Percentiles rank a stretch among this genome's conserved stretches.
Conservation (phyloP, 2,113 vertebrate species). For the Athene cunicularia region DNA sequence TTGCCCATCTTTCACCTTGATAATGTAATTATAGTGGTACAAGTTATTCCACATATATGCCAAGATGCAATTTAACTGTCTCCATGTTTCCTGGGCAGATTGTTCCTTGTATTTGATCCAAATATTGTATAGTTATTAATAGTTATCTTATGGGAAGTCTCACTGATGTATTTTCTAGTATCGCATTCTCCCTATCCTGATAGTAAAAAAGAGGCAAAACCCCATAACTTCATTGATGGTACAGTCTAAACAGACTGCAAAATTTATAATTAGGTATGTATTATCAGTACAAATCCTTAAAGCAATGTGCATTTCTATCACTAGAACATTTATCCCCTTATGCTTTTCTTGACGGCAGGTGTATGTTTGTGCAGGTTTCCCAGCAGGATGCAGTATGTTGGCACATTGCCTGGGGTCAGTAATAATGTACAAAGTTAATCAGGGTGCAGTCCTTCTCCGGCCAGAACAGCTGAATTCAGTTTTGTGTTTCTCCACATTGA, state of each 20-base stretch:
- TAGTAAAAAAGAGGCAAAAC: background rate
- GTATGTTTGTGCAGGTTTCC: background rate
- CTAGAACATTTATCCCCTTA: background rate
- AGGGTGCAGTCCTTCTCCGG: background rate
- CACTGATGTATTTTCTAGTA: conserved; percentile 6
- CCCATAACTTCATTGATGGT: accelerated
- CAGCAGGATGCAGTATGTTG: background rate
- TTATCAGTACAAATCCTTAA: background rate
- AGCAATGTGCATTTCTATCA: background rate
- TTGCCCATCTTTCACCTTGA: conserved; percentile 68
- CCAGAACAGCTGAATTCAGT: background rate
- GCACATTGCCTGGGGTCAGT: background rate
- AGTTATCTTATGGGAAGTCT: background rate
- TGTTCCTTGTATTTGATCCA: conserved; percentile 38
- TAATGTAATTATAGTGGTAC: conserved; percentile 67
- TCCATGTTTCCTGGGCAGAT: conserved; percentile 34
- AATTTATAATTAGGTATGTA: background rate
- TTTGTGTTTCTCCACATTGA: background rate
- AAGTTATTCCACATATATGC: conserved; percentile 53
- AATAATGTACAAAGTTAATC: background rate
- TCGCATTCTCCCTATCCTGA: background rate
- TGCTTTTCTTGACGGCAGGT: background rate
- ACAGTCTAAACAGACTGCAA: background rate
- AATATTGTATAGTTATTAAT: background rate
- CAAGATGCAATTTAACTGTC: conserved; percentile 55